Conservation (phyloP, 2,797 vertebrate species). For the Galagoides demidoff region DNA sequence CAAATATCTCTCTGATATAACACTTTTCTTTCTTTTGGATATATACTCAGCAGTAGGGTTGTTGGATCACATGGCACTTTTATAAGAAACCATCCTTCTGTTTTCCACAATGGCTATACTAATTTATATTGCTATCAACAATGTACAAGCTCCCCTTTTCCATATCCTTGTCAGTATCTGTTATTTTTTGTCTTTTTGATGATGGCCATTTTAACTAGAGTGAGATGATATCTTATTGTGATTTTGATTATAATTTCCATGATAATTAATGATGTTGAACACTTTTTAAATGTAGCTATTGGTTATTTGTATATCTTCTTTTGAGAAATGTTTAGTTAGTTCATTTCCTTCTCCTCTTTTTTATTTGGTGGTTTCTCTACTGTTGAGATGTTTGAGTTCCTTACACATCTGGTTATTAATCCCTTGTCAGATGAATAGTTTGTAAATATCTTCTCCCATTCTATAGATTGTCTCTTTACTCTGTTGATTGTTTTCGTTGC, state of each 20-base stretch:
- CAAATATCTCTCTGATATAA: neutral
- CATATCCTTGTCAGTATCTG: neutral
- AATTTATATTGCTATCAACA: neutral
- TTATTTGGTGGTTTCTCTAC: neutral
- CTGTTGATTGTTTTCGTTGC: neutral
- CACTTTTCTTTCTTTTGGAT: neutral
- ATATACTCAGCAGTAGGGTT: neutral
- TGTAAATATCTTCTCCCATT: neutral
- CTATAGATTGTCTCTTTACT: neutral
- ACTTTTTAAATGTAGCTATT: neutral
- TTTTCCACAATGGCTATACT: neutral
- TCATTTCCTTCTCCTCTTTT: neutral
- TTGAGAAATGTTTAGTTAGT: neutral
- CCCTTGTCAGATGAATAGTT: neutral
- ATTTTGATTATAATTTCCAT: neutral
- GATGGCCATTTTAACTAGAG: neutral
- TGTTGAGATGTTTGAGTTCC: neutral
- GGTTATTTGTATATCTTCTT: neutral
- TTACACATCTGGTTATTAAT: neutral
- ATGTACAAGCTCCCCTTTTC: neutral
- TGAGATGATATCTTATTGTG: neutral
- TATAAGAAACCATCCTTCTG: neutral
- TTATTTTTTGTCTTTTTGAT: neutral
- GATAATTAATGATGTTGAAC: neutral
- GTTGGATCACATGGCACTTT: neutral